Conservation (phyloP, 2,797 vertebrate species). For the Anableps anableps region DNA sequence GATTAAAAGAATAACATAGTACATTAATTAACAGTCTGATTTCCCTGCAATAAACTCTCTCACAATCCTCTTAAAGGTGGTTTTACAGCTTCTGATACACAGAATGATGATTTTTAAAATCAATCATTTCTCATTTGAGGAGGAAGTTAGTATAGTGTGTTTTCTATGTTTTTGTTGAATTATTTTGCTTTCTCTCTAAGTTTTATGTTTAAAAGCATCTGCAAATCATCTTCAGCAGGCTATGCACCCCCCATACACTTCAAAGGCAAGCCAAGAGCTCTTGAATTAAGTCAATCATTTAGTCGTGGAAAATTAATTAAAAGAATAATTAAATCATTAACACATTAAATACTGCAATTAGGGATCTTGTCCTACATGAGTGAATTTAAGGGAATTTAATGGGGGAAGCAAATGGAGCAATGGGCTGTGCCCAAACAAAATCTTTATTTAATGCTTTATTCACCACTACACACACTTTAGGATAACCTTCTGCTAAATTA, state of each 20-base stretch:
- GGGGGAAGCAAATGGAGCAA: conserved; percentile 77
- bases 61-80: conserved; percentile 45
- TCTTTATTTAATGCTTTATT: conserved; percentile 73
- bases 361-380: conserved; percentile 84
- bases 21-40: conserved; percentile 67
- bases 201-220: conserved; percentile 57
- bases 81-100: conserved; percentile 38
- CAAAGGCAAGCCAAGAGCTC: conserved; percentile 77
- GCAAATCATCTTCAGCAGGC: conserved; percentile 58
- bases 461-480: conserved; percentile 64
- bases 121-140: conserved; percentile 46
- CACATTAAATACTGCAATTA: conserved; percentile 85
- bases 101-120: conserved; percentile 29
- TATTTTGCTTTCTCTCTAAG: conserved; percentile 20
- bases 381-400: conserved; percentile 83
- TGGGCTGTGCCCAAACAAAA: conserved; percentile 76
- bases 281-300: conserved; percentile 86
- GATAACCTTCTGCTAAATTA: conserved; percentile 52
- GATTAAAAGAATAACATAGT: conserved; percentile 75
- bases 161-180: conserved; percentile 16
- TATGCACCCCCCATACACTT: conserved; percentile 42
- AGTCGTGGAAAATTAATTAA: conserved; percentile 87
- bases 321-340: conserved; percentile 89
- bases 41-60: conserved; percentile 68
- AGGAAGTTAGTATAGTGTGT: neutral